Base-by-base conservation (phyloP, 2,113 vertebrate genomes). In the Pholis gunnellus region DNA sequence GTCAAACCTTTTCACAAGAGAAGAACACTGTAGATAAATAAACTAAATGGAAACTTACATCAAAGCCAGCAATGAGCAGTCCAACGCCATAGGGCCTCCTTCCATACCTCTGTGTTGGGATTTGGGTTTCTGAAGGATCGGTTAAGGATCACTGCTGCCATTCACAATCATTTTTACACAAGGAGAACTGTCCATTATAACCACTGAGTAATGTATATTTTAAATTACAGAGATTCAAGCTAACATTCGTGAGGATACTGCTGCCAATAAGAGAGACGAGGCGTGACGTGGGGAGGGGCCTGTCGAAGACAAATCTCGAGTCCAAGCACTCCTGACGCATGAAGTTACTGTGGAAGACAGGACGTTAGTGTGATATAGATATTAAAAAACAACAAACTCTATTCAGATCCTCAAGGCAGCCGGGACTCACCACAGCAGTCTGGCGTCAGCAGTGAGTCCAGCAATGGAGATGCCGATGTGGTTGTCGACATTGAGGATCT, bases 291-390 rank as follows among this genome's bases (percentile, higher is more conserved):
- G 98, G 98, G 78, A 99, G 97, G 52, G 98, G 97, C 52, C 98
- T 95, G 86, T 99, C 98, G 80, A 99, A 99, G 73, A 99, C 98
- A 80, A 99, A 99, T 87, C 97, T 96, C 25, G 98, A 99, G 95
- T 99, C 98, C 95, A 99, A 94, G 93, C 98, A 99, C 88, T 99
- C 98, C 91, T 99, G 98, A 78, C 98, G 97, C 98, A 99, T 99
- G 94, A 99, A 99, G 94, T 99, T 99, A 92, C 98, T 96, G 86
- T 9, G 48, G n/a, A 38, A 56, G 59, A 85, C 14, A 71, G 56
- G 1, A 17, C 4, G 18, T 56, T 4, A 13, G 22, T 34, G 6
- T 1, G 34, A 34, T 34, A 6, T 6, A 48, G 46, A 48, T 6
- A 2, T 17, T 6, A 56, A 11, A 6, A 56, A n/a, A 46, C 14